Base-by-base conservation (phyloP, 2,113 vertebrate species). In the Megaleporinus macrocephalus region DNA sequence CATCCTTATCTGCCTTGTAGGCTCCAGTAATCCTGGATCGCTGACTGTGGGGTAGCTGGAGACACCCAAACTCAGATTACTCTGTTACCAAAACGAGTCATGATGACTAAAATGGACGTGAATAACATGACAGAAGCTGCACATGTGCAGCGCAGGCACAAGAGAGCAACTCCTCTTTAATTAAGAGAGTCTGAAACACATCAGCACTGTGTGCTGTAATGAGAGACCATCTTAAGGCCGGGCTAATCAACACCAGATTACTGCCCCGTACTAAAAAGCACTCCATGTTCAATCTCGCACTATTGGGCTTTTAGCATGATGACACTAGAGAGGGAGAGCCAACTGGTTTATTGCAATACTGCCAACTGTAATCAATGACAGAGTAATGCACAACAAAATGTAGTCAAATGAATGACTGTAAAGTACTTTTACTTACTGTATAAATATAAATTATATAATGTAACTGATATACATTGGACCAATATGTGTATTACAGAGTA, bases 211-310 rank as follows among this genome's bases (percentile, higher is more conserved):
- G 86, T 85, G 86, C 91, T 86, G 89, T 94, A 93, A 92, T 83
- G 92, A 90, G 75, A 90, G 87, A 88, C 91, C 91, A 92, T 87
- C 87, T 83, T 86, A 87, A 78, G 89, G 87, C 63, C 74, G 80
- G 65, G 44, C 87, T 92, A 93, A 94, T 93, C 89, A 91, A 89
- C 87, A 93, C 89, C 94, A 94, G 90, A 93, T 93, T 84, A 92
- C 87, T 81, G 90, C 87, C 84, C 59, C 53, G 82, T 80, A 75
- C 86, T 88, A 84, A 88, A 44, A 89, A 92, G 84, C 44, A 47
- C 66, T 66, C 76, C 86, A 73, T 71, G 71, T 30, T 63, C 27
- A n/a, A 18, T 44, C 36, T 41, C 66, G 11, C 66, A 4, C 36
- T 69, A 3, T 22, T 44, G 66, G 66, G 66, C 66, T 70, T 70